Base-by-base conservation (phyloP, 2,888 invertebrate species). In the Nemoura dubitans region DNA sequence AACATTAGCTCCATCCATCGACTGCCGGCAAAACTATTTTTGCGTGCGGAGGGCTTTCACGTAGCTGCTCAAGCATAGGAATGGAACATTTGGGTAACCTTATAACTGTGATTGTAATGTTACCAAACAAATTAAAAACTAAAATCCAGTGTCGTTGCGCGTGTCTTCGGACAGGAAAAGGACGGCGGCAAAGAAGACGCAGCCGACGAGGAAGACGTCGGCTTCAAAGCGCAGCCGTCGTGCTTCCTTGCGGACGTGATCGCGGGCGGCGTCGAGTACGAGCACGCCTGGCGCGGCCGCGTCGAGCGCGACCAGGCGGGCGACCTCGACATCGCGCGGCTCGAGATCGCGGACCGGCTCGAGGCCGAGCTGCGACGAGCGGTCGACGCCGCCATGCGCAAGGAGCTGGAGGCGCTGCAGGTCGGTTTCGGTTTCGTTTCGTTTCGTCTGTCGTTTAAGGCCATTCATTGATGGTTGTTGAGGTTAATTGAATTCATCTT, bases 221-320 rank as follows among this genome's bases (percentile, higher is more conserved):
- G 93, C 27, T 95, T 95, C 86, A 95, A 95, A 91, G 94, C 96
- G 86, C 93, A 93, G 16, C 93, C 94, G 16, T 97, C 97, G 0
- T 93, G 94, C 30, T 96, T 96, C 91, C 91, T 97, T 16, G 94
- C 95, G 7, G 95, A 96, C 88, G 93, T 97, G 86, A 93, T 95
- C 26, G 92, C 94, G 36, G 94, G 94, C 77, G 95, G 95, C 91
- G 95, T 95, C 90, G 96, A 96, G 93, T 96, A 92, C 90, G 95
- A 96, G 90, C 97, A 96, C 88, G 93, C 95, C 29, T 98, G 98
- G 98, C 95, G 94, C 89, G 94, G 94, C 86, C 95, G 95, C 90
- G 96, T 97, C 89, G 97, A 98, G 90, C 92, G 93, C 0, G 92
- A 93, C 0, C 98, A 98, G 91, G 93, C 93, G 29, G 95, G 96